phyloP scores from a whole-genome alignment of 2,113 vertebrate genomes.

The Microcebus tavaratra region DNA sequence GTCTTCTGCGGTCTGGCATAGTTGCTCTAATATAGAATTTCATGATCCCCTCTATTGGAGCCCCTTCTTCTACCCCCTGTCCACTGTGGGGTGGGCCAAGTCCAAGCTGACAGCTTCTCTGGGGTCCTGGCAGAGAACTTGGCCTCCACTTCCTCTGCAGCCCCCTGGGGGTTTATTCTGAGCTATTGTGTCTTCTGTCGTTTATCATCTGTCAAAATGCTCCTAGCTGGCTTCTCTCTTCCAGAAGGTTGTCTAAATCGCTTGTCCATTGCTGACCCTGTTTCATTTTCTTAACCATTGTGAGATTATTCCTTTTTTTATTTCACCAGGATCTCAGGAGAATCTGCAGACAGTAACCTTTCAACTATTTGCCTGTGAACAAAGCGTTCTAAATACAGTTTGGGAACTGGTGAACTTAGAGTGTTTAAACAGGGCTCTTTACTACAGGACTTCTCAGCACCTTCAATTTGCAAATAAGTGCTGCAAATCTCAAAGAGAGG shows the following conservation, averaged over 20 bases:
- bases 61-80: accelerated
- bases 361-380: background rate
- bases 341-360: background rate
- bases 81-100: too few species aligned
- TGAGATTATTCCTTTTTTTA: background rate
- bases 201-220: too few species aligned
- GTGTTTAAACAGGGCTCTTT: background rate
- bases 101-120: background rate
- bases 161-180: background rate
- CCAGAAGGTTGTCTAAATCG: background rate
- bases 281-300: background rate
- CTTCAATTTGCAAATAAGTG: background rate
- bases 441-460: background rate
- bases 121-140: too few species aligned
- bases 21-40: background rate
- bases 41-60: background rate
- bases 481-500: background rate
- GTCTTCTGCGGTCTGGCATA: accelerated
- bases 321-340: background rate
- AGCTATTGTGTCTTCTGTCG: background rate
- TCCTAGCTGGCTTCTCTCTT: background rate
- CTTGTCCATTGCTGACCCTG: background rate
- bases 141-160: background rate
- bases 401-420: background rate
- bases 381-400: background rate